phyloP scores from a whole-genome alignment of 2,797 vertebrate genomes.

The Spondyliosoma cantharus region DNA sequence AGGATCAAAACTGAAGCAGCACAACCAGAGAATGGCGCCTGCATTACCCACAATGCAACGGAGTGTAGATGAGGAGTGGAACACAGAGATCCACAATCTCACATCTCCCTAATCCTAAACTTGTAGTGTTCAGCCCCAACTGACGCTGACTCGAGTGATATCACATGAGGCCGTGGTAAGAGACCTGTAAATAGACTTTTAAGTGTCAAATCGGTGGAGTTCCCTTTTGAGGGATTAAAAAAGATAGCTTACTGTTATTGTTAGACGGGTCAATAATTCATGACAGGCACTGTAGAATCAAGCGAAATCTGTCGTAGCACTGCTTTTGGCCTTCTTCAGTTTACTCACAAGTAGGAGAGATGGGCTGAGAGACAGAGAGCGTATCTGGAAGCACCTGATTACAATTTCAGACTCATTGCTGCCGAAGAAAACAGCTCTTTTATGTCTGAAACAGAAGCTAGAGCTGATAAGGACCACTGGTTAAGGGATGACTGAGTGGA shows the following conservation, averaged over 20 bases:
- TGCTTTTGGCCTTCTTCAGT: constrained; percentile 58
- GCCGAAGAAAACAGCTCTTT: background rate
- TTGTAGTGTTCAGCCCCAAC: background rate
- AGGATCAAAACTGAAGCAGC: background rate
- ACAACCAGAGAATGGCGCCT: too few species aligned
- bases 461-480: background rate
- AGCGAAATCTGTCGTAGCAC: constrained; percentile 66
- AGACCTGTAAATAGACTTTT: constrained; percentile 1
- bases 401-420: background rate
- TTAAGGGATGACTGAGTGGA: background rate
- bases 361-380: background rate
- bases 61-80: background rate
- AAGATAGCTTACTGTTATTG: background rate
- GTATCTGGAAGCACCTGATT: background rate
- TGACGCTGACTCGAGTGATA: background rate
- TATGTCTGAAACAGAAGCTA: background rate
- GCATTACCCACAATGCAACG: background rate
- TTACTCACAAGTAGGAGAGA: constrained; percentile 16
- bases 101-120: background rate
- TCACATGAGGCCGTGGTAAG: too few species aligned
- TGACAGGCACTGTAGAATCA: constrained; percentile 55
- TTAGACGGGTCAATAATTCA: constrained; percentile 7
- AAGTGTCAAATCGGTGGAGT: background rate
- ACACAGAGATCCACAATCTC: background rate
- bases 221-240: background rate